Evolutionary conservation across 2,888 invertebrate genomes (phyloP).

Genomic region (Drosophila mercatorum): DNA sequence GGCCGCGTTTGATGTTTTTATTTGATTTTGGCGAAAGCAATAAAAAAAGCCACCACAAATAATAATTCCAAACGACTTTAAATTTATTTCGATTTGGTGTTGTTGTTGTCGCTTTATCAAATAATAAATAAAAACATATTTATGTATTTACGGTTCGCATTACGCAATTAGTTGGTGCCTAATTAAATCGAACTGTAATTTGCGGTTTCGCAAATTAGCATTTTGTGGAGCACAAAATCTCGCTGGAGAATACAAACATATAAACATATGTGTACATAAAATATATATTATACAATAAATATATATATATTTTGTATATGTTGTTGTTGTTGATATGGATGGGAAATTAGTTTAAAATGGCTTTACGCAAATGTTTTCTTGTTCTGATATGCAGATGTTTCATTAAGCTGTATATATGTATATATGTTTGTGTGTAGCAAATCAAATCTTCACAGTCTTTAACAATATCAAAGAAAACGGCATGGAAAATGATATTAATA

Average conservation of each 20-base stretch:
- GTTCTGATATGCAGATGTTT: too few species aligned
- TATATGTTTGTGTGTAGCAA: not conserved
- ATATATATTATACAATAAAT: not conserved
- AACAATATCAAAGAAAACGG: not conserved
- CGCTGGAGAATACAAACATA: not conserved
- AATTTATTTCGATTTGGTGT: slow-evolving; percentile 56
- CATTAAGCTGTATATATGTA: not conserved
- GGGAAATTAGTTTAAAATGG: too few species aligned
- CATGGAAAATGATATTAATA: not conserved
- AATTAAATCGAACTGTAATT: slow-evolving; percentile 51
- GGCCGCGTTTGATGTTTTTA: slow-evolving; percentile 57
- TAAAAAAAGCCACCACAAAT: slow-evolving; percentile 12
- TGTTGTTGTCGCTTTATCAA: slow-evolving; percentile 18
- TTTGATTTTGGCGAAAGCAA: slow-evolving; percentile 6
- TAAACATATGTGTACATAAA: not conserved
- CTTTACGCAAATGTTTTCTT: not conserved
- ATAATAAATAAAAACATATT: slow-evolving; percentile 42
- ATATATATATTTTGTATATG: too few species aligned
- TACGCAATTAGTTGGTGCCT: slow-evolving; percentile 37
- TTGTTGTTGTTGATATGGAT: too few species aligned
- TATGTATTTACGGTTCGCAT: slow-evolving; percentile 51
- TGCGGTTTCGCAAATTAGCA: slow-evolving; percentile 38
- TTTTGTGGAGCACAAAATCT: slow-evolving; percentile 30
- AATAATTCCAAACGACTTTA: slow-evolving; percentile 35
- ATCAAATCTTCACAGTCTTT: not conserved